Evolutionary conservation across 2,797 vertebrate species (phyloP), one percentile per base, ranked within the genome.

Genomic region (Mormyrops attenuatus): DNA sequence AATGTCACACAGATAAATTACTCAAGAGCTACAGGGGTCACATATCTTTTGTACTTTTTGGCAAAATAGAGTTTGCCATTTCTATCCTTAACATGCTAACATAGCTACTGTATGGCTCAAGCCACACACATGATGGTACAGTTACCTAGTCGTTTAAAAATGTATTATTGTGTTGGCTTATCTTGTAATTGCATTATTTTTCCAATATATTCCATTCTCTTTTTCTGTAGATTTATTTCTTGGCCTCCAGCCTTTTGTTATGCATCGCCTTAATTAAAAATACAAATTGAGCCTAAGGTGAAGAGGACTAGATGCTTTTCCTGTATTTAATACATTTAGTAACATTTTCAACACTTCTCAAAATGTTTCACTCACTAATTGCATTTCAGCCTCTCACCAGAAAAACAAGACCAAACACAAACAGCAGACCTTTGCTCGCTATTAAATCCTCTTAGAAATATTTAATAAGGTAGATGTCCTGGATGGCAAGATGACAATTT

Each of bases 201-300:
- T 60, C 34, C 80, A 88, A 90, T 88, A 88, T 85, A 88, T 85
- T 69, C 63, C 20, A 85, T 69, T 11, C 55, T 22, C 63, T 52
- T 69, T 63, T 50, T 30, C 47, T 1, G 44, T 69, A 60, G 80
- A 86, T 73, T 90, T 69, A 85, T 90, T 85, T 90, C 17, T 73
- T 73, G 44, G 63, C 89, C 89, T 88, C 47, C 44, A 85, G 87
- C 87, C 89, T 73, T 85, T 90, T 88, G 52, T 69, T 41, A 88
- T 85, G 53, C 88, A 73, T 88, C 86, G 82, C 87, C 80, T 90
- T 85, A 57, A 88, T 60, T 88, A 88, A 88, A 85, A 88, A 88
- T 66, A 85, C 80, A 88, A 90, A 90, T 52, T 88, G 55, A 88
- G 89, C 49, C 80, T 22, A 13, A 55, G 85, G 80, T 30, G 55